Conservation (phyloP, 1,140 invertebrate species). For the Thrips palmi region DNA sequence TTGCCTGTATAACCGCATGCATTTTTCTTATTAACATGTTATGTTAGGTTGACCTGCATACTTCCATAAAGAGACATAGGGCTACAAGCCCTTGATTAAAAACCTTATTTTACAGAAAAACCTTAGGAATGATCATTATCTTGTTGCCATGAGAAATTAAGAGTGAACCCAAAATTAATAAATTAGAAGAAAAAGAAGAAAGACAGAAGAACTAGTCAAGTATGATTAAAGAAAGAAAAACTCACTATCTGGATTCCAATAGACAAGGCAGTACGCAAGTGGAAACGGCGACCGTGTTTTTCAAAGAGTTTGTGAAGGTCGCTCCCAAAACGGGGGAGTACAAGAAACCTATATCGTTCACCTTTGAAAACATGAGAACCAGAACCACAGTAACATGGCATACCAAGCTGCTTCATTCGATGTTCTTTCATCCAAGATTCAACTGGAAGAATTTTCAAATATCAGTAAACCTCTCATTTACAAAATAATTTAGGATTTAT, state of each 20-base stretch:
- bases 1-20: too few relatives aligned
- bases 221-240: too few relatives aligned
- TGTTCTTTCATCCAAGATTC: conserved; percentile 48
- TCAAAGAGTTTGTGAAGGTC: conserved; percentile 72
- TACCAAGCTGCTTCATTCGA: conserved; percentile 53
- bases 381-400: conserved; percentile 72
- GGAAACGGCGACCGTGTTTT: conserved; percentile 41
- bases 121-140: too few relatives aligned
- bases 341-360: conserved; percentile 71
- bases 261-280: conserved; percentile 57
- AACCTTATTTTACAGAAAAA: too few relatives aligned
- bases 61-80: too few relatives aligned
- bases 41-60: too few relatives aligned
- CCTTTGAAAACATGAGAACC: conserved; percentile 52
- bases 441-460: conserved; percentile 43
- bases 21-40: too few relatives aligned
- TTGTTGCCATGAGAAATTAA: too few relatives aligned
- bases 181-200: too few relatives aligned
- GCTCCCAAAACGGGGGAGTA: conserved; percentile 72
- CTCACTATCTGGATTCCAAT: conserved; percentile 68
- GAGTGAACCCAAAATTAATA: too few relatives aligned
- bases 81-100: too few relatives aligned
- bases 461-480: conserved; percentile 11
- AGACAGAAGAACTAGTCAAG: too few relatives aligned
- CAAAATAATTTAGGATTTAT: conserved; percentile 5